Conservation (phyloP, 2,797 vertebrate species). For the Silurus aristotelis region DNA sequence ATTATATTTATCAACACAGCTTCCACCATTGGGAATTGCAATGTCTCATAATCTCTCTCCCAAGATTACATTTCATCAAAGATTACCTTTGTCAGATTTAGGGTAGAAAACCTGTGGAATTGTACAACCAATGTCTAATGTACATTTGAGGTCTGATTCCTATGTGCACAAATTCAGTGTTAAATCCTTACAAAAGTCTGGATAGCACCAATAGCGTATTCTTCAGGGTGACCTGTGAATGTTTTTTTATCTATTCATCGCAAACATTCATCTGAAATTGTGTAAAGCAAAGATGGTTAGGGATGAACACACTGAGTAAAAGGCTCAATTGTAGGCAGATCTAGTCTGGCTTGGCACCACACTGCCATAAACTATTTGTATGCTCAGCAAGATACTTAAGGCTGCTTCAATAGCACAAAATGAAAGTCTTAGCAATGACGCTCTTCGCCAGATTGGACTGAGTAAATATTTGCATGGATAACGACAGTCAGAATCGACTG, state of each 20-base stretch:
- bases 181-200: background rate
- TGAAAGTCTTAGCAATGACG: slow-evolving; percentile 26
- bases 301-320: background rate
- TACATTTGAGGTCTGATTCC: background rate
- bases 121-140: background rate
- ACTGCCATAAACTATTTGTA: slow-evolving; percentile 13
- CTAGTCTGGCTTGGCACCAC: background rate
- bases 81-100: background rate
- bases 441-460: slow-evolving; percentile 17
- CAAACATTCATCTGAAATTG: slow-evolving; percentile 8
- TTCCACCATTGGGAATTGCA: background rate
- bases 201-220: background rate
- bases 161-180: background rate
- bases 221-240: background rate
- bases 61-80: background rate
- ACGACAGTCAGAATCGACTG: slow-evolving; percentile 25
- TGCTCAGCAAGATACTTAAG: slow-evolving; percentile 33
- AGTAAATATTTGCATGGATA: slow-evolving; percentile 54
- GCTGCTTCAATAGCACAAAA: slow-evolving; percentile 17
- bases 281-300: background rate
- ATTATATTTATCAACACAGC: background rate
- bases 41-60: too few species aligned
- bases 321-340: background rate
- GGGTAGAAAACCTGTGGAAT: background rate
- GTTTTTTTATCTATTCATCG: background rate